Conservation (phyloP, 2,113 vertebrate species). For the Nanorana parkeri region DNA sequence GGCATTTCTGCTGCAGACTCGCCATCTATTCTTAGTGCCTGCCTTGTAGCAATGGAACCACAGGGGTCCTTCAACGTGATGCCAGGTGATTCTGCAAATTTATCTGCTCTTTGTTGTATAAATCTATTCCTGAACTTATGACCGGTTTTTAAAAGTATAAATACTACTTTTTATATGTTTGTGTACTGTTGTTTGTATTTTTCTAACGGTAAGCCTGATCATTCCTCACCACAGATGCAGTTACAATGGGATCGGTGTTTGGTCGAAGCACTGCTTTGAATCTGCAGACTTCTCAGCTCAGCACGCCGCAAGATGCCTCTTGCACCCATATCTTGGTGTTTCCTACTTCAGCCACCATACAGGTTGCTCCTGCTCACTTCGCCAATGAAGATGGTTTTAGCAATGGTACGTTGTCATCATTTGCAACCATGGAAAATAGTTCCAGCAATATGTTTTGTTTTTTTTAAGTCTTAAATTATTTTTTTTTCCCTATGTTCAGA, state of each 20-base stretch:
- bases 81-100: slow-evolving; percentile 79
- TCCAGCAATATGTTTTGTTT: no score
- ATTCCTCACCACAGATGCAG: slow-evolving; percentile 78
- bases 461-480: no score
- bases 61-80: slow-evolving; percentile 96
- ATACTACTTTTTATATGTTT: not conserved
- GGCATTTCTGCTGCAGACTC: slow-evolving; percentile 92
- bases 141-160: no score
- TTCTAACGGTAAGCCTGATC: not conserved
- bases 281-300: slow-evolving; percentile 95
- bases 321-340: slow-evolving; percentile 98
- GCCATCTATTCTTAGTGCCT: slow-evolving; percentile 95
- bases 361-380: slow-evolving; percentile 92
- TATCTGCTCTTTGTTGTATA: not conserved
- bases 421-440: no score
- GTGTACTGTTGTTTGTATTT: not conserved
- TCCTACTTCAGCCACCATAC: slow-evolving; percentile 94
- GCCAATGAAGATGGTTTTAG: slow-evolving; percentile 89
- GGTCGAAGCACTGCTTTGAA: slow-evolving; percentile 95
- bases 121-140: not conserved
- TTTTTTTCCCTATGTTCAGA: no score
- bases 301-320: slow-evolving; percentile 95
- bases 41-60: slow-evolving; percentile 96
- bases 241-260: slow-evolving; percentile 97
- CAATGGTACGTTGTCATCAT: slow-evolving; percentile 76